Base-by-base conservation (phyloP, 2,797 vertebrate species). In the Chloroceryle amazona region DNA sequence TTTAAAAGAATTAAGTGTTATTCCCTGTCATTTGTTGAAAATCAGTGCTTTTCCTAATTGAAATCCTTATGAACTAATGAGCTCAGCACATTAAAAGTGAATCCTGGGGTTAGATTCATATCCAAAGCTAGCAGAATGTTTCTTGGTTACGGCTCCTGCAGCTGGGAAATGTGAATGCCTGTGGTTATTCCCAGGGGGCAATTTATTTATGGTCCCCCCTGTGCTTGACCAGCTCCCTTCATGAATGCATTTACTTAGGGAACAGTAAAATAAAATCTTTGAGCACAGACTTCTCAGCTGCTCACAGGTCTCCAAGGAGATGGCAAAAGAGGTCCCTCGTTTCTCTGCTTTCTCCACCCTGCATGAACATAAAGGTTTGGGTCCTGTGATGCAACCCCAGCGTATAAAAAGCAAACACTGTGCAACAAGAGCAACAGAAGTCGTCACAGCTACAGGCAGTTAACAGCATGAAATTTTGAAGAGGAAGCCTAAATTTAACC, bases 401-500 rank as follows among this genome's bases (percentile, higher is more conserved):
- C 13, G 11, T 47, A 63, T 49, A 47, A 49, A 92, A 93, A 54
- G 22, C 16, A 84, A 90, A 80, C 62, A 68, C 28, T 16, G 26
- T 55, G 29, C 61, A 78, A 88, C n/a, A 63, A 70, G 39, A 92
- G 55, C 88, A 92, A 46, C 7, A 65, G 42, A 79, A 86, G 31
- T 60, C 2, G 0, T 82, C 52, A 71, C n/a, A 93, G 61, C 84
- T 71, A 35, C 15, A 23, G 60, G 63, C 93, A 82, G 41, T 33
- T 61, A 89, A 61, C 44, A 96, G 83, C 81, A 42, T 16, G 57
- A 65, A 39, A 80, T 70, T 71, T 68, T 57, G 52, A 63, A 73
- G 57, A 63, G 52, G 71, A 90, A 91, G 76, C 37, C 35, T n/a
- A 70, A 90, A 35, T 80, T 90, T 89, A 94, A 93, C 67, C 71